Evolutionary conservation across 2,113 vertebrate species (phyloP), one percentile per base, ranked within the genome.

Genomic region (Serilophus lunatus): DNA sequence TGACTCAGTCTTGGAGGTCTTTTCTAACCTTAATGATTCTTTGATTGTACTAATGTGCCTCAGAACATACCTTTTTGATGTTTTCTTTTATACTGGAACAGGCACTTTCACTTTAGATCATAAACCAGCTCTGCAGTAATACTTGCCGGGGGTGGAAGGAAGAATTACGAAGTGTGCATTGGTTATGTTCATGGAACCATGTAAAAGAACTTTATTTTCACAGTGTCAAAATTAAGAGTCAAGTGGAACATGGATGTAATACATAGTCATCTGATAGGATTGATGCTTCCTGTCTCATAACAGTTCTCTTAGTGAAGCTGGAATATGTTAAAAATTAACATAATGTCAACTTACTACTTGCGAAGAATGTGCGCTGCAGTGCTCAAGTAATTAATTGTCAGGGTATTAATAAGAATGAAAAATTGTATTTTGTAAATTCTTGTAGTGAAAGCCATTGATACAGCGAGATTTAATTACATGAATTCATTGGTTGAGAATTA

Each of bases 321-420:
- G 5, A 77, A 28, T 82, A 31, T 56, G 13, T 64, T 83, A 31
- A 81, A 88, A 60, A 56, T 35, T 29, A 74, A 26, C 28, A 22
- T 75, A 53, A 51, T 65, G 36, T 54, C 79, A 64, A 26, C 8
- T 54, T 86, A 38, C 9, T 56, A 29, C 24, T 87, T 75, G 25
- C 0, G 1, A 82, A 33, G 16, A 60, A 56, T 60, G 44, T 0
- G 0, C 47, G 22, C 24, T 65, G 33, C 66, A 76, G 3, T 78
- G 26, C 22, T 66, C 38, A 66, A 35, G 14, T 65, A 54, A 50
- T 80, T n/a, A 42, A 28, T 63, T 74, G 12, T 28, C 25, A 17
- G n/a, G 7, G 6, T 50, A 65, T 47, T 82, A 60, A 38, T 72
- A 72, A 76, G 40, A 60, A 78, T 66, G 18, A 66, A 81, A 63